Base-by-base conservation (phyloP, 2,888 invertebrate species). In the Drosophila paramelanica region DNA sequence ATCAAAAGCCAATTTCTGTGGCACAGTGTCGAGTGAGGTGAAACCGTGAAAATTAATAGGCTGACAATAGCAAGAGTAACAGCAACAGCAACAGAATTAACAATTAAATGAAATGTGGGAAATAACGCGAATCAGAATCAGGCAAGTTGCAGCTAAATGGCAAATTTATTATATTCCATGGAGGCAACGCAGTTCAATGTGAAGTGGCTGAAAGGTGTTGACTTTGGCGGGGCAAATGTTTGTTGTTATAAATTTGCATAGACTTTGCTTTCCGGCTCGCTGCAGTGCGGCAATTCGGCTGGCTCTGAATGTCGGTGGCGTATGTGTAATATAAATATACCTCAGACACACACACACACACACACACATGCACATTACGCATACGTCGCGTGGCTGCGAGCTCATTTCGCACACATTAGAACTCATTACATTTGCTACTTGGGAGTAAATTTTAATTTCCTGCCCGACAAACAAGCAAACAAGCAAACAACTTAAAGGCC, bases 361-460 rank as follows among this genome's bases (percentile, higher is more conserved):
- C 41, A 47, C 23, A 23, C 23, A 23, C 45, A 61, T 60, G 57
- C 33, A 50, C 56, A 58, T 73, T 64, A 51, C 69, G 58, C 55
- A 77, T 59, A 69, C 69, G 69, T 51, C 68, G 57, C 58, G 17
- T 59, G 52, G 45, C 43, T 50, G 38, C 46, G 20, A 61, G 70
- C 61, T 45, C 73, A 73, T 64, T 73, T 62, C 33, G 66, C 58
- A 56, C 17, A 45, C 60, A 73, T 78, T 78, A 78, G 70, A 71
- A 68, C 88, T 79, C 82, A 79, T 82, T 81, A 84, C 85, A 67
- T 65, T 87, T 72, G 67, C 49, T 53, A 39, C 57, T 66, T 23
- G 51, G 51, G 53, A 74, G 80, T 53, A 79, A 75, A 83, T 83
- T 88, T 83, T 83, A 83, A 83, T 83, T 88, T 83, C 88, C 83